Conservation (phyloP, 2,797 vertebrate genomes). For the Mus minutoides region DNA sequence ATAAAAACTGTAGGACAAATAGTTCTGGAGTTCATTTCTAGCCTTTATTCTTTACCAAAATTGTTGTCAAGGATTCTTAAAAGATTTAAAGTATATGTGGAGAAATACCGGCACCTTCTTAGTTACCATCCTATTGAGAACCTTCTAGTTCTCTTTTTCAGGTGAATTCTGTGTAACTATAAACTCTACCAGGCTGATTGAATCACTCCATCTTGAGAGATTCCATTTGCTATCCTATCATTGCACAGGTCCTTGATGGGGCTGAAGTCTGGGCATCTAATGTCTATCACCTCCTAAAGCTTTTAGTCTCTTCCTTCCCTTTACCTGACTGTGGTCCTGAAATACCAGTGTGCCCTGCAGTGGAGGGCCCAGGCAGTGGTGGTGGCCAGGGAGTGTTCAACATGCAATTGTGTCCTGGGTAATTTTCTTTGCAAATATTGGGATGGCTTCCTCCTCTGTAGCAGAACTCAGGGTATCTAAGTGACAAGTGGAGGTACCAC, state of each 20-base stretch:
- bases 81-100: constrained; percentile 35
- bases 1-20: not conserved
- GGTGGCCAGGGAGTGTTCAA: not conserved
- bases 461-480: constrained; percentile 46
- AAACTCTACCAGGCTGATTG: not conserved
- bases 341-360: constrained; percentile 12
- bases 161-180: constrained; percentile 28
- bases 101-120: constrained; percentile 11
- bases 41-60: constrained; percentile 9
- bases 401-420: constrained; percentile 5
- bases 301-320: not conserved
- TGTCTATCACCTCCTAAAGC: not conserved
- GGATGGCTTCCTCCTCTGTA: not conserved
- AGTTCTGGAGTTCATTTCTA: constrained; percentile 14
- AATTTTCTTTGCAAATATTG: constrained; percentile 62
- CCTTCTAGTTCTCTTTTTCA: not conserved
- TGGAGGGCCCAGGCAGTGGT: not conserved
- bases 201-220: not conserved
- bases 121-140: not conserved
- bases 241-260: not conserved
- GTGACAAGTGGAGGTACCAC: constrained; percentile 23
- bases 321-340: not conserved
- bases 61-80: constrained; percentile 44
- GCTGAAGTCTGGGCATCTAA: not conserved
- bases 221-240: not conserved